Percentiles rank a stretch among this genome's conserved stretches.
Evolutionary conservation across 1,140 invertebrate species (phyloP).

Genomic region (Ridgeia piscesae): DNA sequence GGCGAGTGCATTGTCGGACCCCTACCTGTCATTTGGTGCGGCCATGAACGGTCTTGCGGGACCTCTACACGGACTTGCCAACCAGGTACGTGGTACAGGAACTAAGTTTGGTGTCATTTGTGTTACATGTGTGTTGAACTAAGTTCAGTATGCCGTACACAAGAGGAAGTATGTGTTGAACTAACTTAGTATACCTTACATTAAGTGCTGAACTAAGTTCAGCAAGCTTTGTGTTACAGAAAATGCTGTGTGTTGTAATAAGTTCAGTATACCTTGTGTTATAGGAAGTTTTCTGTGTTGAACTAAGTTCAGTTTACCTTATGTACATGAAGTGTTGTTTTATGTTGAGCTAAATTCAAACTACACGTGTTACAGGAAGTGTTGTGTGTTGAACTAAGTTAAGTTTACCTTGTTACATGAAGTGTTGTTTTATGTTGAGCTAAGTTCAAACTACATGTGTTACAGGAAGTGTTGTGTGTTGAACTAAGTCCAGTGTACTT

Average conservation of each 20-base stretch:
- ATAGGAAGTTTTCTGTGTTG: too few species aligned
- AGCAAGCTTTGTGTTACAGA: too few species aligned
- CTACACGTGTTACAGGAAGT: too few species aligned
- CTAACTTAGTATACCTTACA: too few species aligned
- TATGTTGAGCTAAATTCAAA: neutral
- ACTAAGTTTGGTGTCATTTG: neutral
- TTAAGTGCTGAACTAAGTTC: too few species aligned
- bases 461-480: too few species aligned
- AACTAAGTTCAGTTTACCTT: too few species aligned
- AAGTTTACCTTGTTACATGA: neutral
- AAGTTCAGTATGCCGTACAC: neutral
- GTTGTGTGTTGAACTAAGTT: too few species aligned
- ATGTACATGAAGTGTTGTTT: neutral
- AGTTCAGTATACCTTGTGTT: neutral
- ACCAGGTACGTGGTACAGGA: slow-evolving; percentile 67
- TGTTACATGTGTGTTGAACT: neutral
- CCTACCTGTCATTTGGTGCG: slow-evolving; percentile 90
- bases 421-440: neutral
- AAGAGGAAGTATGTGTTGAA: too few species aligned
- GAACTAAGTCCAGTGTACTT: neutral
- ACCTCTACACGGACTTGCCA: slow-evolving; percentile 93
- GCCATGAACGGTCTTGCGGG: slow-evolving; percentile 94
- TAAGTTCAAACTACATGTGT: too few species aligned
- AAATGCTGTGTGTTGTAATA: too few species aligned
- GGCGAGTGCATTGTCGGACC: slow-evolving; percentile 91